Conservation (phyloP, 1,140 invertebrate genomes). For the Sitodiplosis mosellana region DNA sequence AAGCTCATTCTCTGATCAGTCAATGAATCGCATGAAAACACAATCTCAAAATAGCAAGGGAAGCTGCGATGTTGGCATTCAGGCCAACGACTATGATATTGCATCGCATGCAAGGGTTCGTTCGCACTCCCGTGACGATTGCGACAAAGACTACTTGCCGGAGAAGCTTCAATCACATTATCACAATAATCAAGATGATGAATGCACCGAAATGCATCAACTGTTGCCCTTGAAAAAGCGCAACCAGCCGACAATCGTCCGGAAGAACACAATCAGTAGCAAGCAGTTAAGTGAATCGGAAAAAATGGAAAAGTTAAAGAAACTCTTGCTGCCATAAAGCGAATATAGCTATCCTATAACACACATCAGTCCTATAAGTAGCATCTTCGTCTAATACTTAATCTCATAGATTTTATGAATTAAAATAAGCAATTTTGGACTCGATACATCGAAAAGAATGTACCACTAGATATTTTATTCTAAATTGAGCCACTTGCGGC, state of each 20-base stretch:
- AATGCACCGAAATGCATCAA: constrained; percentile 11
- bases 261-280: constrained; percentile 7
- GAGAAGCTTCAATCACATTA: constrained; percentile 6
- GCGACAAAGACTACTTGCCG: constrained; percentile 9
- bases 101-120: constrained; percentile 32
- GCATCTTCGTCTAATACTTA: no score
- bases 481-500: no score
- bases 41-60: constrained; percentile 28
- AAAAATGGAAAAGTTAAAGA: constrained; percentile 21
- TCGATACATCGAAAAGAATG: no score
- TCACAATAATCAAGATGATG: background rate
- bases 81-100: constrained; percentile 39
- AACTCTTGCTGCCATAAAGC: no score
- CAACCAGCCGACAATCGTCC: constrained; percentile 3
- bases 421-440: no score
- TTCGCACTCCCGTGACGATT: constrained; percentile 8
- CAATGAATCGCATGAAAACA: constrained; percentile 30
- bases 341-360: no score
- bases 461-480: no score
- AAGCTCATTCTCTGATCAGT: constrained; percentile 28
- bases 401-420: no score
- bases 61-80: constrained; percentile 32
- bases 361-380: no score
- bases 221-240: constrained; percentile 7
- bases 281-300: constrained; percentile 22